Percentiles rank a stretch among this genome's conserved stretches.
Evolutionary conservation across 2,797 vertebrate species (phyloP).

Genomic region (Naso thynnoides): DNA sequence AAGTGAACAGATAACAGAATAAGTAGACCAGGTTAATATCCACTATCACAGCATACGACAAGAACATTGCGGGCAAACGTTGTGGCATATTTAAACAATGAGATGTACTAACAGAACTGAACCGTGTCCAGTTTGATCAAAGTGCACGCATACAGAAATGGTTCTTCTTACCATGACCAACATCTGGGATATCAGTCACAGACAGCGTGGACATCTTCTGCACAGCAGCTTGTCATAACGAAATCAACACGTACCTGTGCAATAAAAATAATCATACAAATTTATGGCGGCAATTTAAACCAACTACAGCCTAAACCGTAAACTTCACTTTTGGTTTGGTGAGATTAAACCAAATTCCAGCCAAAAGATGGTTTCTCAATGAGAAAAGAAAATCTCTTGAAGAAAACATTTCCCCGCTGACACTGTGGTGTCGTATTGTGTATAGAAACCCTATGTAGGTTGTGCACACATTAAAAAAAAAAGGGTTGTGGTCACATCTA

Average conservation of each 20-base stretch:
- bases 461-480: conserved; percentile 26
- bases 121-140: neutral
- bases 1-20: neutral
- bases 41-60: neutral
- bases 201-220: conserved; percentile 89
- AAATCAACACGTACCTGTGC: conserved; percentile 81
- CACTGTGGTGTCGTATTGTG: neutral
- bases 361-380: neutral
- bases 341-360: neutral
- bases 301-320: no score
- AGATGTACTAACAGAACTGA: neutral
- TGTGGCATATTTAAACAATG: neutral
- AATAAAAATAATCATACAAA: conserved; percentile 19
- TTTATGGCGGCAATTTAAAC: neutral
- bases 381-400: neutral
- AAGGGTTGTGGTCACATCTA: conserved; percentile 7
- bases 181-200: conserved; percentile 88
- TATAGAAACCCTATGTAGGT: neutral
- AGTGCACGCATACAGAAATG: neutral
- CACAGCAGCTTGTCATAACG: conserved; percentile 89
- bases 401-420: neutral
- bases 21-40: neutral
- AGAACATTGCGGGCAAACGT: neutral
- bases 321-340: neutral
- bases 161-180: conserved; percentile 86